These are phyloP conservation scores for Neelides folsomi DNA, from an alignment of 2,888 invertebrate genomes.

Conservation along the genomic window DNA sequence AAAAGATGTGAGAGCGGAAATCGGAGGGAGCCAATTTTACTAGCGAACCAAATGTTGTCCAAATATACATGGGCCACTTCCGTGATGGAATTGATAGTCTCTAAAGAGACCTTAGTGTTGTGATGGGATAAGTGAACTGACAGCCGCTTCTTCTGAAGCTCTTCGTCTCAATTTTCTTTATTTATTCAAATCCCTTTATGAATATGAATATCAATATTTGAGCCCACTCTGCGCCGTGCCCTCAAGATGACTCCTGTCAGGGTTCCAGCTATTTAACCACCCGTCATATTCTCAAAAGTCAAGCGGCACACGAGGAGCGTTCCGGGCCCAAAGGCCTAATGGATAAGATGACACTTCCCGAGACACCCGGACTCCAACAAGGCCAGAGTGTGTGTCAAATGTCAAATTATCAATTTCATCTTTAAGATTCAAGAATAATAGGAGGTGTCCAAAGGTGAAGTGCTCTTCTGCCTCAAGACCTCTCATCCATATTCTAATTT, in stretches of 20 bases:
- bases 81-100: no score
- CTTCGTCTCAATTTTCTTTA: conserved; percentile 17
- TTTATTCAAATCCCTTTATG: conserved; percentile 22
- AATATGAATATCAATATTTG: conserved; percentile 14
- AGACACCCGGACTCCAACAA: no score
- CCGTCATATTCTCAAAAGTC: background rate
- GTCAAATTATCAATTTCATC: no score
- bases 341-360: background rate
- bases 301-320: background rate
- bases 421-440: no score
- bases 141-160: conserved; percentile 8
- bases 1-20: background rate
- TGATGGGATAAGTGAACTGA: no score
- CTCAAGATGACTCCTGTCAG: conserved; percentile 1
- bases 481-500: no score
- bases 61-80: background rate
- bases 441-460: no score
- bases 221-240: conserved; percentile 7
- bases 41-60: conserved; percentile 21
- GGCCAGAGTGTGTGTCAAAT: no score
- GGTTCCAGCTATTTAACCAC: background rate
- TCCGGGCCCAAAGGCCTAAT: background rate
- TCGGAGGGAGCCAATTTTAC: conserved; percentile 19
- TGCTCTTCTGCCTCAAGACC: no score
- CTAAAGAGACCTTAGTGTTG: no score